phyloP scores from a whole-genome alignment of 2,113 vertebrate genomes.

The Atrichornis clamosus region DNA sequence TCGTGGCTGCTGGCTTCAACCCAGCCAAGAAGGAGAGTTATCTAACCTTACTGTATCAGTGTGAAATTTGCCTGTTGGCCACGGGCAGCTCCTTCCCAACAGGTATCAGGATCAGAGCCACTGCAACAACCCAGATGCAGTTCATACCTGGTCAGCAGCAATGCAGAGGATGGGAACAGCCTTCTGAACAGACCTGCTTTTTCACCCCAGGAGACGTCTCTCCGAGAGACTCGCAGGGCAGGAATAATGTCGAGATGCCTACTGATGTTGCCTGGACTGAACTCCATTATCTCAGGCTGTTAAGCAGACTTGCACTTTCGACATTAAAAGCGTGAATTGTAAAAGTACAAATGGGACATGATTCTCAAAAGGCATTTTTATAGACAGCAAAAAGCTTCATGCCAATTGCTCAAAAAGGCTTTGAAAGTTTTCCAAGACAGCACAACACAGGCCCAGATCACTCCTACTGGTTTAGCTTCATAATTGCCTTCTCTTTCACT shows the following conservation, averaged over 20 bases:
- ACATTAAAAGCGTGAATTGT: neutral
- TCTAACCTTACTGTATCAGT: neutral
- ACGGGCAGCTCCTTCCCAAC: neutral
- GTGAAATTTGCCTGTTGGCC: neutral
- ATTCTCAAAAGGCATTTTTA: constrained; percentile 30
- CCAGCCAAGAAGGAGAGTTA: neutral
- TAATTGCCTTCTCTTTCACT: constrained; percentile 27
- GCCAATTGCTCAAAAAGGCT: constrained; percentile 36
- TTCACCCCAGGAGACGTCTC: neutral
- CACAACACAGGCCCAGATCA: neutral
- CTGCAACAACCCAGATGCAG: neutral
- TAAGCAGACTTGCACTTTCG: neutral
- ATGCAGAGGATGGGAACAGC: neutral
- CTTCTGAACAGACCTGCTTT: neutral
- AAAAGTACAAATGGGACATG: constrained; percentile 15
- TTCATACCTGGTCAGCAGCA: neutral
- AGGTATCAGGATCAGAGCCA: neutral
- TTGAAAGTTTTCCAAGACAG: constrained; percentile 53
- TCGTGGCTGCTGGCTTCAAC: neutral
- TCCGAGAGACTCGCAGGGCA: neutral
- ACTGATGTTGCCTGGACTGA: neutral
- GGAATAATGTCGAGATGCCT: neutral
- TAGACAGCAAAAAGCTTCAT: constrained; percentile 10
- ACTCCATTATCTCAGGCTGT: neutral
- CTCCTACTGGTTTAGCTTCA: neutral